phyloP scores from a whole-genome alignment of 2,113 vertebrate genomes.

The Sander lucioperca region DNA sequence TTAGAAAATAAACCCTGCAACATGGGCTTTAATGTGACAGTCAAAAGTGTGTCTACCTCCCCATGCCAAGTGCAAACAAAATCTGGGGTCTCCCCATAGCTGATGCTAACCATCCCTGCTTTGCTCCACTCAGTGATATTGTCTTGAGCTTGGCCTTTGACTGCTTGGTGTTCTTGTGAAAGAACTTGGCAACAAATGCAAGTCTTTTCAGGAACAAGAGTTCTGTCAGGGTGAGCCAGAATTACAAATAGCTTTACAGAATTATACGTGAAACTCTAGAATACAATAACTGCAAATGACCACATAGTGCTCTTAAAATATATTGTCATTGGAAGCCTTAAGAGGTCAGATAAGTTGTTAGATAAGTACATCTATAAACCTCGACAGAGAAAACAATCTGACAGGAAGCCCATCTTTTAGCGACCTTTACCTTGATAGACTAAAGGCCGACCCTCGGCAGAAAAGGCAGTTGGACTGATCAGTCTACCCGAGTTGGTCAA shows the following conservation, averaged over 20 bases:
- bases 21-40: conserved; percentile 54
- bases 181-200: conserved; percentile 50
- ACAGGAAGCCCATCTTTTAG: neutral
- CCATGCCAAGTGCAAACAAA: conserved; percentile 45
- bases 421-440: neutral
- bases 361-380: neutral
- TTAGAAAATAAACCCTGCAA: too few relatives aligned
- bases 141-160: conserved; percentile 47
- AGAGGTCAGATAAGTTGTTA: neutral
- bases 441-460: too few relatives aligned
- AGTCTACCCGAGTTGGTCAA: too few relatives aligned
- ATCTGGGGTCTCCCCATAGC: conserved; percentile 32
- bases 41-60: conserved; percentile 26
- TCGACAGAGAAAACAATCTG: neutral
- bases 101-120: conserved; percentile 49
- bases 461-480: too few relatives aligned
- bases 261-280: conserved; percentile 6
- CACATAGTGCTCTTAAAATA: neutral
- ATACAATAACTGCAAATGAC: conserved; percentile 8
- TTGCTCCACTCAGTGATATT: conserved; percentile 31
- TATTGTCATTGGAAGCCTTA: neutral
- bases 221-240: conserved; percentile 43
- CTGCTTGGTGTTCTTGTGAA: conserved; percentile 53
- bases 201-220: conserved; percentile 46
- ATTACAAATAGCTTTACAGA: conserved; percentile 36